A percentile compares a stretch with the other conserved stretches of the same genome.
Evolutionary conservation across 2,888 invertebrate species (phyloP).

Genomic region (Bugulina stolonifera): DNA sequence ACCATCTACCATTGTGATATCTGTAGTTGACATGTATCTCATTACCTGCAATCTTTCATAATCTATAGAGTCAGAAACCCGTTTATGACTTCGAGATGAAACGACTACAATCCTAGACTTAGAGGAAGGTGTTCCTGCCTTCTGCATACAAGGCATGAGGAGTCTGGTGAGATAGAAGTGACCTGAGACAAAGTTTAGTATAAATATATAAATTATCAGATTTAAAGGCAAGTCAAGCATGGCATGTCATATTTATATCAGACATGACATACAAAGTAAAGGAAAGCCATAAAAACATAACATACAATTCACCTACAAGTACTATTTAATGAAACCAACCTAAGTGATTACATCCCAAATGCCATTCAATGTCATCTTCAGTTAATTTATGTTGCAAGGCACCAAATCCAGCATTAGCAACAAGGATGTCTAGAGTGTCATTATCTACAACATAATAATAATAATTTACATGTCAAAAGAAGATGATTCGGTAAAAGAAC

Average conservation of each 20-base stretch:
- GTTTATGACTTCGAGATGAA: neutral
- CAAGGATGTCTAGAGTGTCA: neutral
- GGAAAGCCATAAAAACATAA: too few relatives aligned
- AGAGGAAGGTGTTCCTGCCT: neutral
- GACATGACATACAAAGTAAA: too few relatives aligned
- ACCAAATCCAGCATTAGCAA: constrained; percentile 18
- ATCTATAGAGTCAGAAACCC: neutral
- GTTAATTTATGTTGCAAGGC: neutral
- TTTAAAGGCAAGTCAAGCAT: too few relatives aligned
- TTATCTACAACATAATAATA: constrained; percentile 14
- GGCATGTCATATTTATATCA: too few relatives aligned
- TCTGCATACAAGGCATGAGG: neutral
- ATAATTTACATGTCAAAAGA: too few relatives aligned
- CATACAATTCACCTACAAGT: too few relatives aligned
- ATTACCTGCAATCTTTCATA: constrained; percentile 5
- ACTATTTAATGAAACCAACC: too few relatives aligned
- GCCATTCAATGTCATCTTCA: constrained; percentile 11
- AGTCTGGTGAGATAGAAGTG: constrained; percentile 14
- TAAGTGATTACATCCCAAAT: constrained; percentile 15
- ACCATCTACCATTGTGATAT: too few relatives aligned
- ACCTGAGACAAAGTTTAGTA: too few relatives aligned
- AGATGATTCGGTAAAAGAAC: too few relatives aligned
- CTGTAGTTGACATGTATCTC: too few relatives aligned
- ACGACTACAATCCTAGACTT: constrained; percentile 17
- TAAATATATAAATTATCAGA: too few relatives aligned